A percentile compares a stretch with the other conserved stretches of the same genome.
phyloP scores from a whole-genome alignment of 2,113 vertebrate species.

The Chaetops frenatus region DNA sequence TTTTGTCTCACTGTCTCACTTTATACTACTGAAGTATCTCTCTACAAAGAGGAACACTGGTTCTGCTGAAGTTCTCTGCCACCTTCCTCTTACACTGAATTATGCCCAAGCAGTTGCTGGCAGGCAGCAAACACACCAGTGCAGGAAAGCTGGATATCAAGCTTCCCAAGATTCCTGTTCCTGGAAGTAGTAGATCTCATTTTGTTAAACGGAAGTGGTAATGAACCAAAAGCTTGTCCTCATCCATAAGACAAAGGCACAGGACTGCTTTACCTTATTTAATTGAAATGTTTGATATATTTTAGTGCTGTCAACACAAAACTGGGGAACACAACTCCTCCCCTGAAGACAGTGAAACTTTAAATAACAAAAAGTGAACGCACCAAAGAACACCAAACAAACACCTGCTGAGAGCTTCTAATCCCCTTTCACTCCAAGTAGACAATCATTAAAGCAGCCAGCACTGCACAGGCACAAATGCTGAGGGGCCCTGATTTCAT shows the following conservation, averaged over 20 bases:
- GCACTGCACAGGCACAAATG: neutral
- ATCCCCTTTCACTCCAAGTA: neutral
- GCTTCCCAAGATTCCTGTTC: neutral
- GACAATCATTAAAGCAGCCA: neutral
- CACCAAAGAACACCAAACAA: neutral
- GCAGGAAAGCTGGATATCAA: neutral
- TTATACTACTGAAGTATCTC: neutral
- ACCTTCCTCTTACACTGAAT: neutral
- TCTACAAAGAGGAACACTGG: neutral
- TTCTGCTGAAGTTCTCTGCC: neutral
- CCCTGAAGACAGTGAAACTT: neutral
- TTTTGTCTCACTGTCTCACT: neutral
- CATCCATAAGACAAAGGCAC: neutral
- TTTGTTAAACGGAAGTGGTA: neutral
- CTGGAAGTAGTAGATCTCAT: neutral
- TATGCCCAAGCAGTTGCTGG: neutral
- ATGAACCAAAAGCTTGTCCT: neutral
- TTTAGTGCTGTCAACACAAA: neutral
- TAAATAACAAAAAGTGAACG: neutral
- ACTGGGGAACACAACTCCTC: neutral
- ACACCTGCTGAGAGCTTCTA: neutral
- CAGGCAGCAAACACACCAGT: neutral
- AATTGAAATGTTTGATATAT: constrained; percentile 20
- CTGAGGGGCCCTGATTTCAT: neutral
- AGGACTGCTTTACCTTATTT: neutral